These are phyloP conservation scores for Corvus hawaiiensis DNA, from an alignment of 2,113 vertebrate genomes.

Conservation along the genomic window DNA sequence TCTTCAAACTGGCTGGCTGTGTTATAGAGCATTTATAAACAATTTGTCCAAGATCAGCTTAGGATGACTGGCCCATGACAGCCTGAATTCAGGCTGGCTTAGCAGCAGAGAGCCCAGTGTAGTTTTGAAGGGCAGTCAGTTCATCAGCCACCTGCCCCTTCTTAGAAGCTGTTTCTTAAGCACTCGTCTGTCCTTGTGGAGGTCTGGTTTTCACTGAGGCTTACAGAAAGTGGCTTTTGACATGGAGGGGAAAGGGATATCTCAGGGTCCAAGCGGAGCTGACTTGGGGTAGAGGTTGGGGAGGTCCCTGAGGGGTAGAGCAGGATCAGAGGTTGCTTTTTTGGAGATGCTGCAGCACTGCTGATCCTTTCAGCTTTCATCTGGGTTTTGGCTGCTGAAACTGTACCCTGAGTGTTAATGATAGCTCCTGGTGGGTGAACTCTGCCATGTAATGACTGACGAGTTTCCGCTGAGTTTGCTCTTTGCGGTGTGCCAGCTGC, in stretches of 20 bases:
- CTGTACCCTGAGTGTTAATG: background rate
- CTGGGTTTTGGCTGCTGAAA: background rate
- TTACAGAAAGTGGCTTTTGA: background rate
- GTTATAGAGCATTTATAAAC: background rate
- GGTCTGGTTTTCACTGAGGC: background rate
- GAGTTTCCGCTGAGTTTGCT: conserved; percentile 6
- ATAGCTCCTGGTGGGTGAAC: background rate
- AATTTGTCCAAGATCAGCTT: background rate
- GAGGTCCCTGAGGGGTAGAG: fast-evolving
- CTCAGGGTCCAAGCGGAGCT: background rate
- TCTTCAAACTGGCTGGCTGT: background rate
- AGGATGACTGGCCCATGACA: background rate
- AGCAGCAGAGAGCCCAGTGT: background rate
- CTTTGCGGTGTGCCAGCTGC: conserved; percentile 11
- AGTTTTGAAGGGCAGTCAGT: background rate
- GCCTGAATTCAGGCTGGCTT: background rate
- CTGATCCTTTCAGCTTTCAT: background rate
- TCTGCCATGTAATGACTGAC: background rate
- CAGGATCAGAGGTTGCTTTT: background rate
- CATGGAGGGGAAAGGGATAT: background rate
- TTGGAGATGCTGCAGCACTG: background rate
- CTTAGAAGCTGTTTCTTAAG: background rate
- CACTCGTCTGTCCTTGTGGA: background rate
- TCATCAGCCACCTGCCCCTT: background rate
- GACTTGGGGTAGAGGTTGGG: fast-evolving